Percentiles rank a stretch among this genome's conserved stretches.
Evolutionary conservation across 2,113 vertebrate species (phyloP).

Genomic region (Nannobrachium achirus): DNA sequence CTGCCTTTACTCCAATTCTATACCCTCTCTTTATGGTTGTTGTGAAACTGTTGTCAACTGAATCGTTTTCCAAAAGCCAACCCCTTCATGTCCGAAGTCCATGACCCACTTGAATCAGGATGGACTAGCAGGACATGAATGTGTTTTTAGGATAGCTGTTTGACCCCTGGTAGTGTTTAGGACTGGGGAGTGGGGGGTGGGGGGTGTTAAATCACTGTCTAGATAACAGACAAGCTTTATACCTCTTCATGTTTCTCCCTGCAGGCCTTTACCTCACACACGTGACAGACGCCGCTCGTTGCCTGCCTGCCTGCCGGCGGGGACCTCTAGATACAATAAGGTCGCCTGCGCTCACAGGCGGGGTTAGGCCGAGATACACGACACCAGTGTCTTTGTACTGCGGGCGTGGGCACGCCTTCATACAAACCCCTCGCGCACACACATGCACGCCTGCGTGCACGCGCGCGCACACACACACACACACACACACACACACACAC

Average conservation of each 20-base stretch:
- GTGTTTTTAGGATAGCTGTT: neutral
- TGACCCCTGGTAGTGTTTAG: conserved; percentile 24
- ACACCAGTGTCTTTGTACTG: conserved; percentile 62
- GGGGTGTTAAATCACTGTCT: conserved; percentile 35
- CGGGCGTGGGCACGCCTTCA: conserved; percentile 28
- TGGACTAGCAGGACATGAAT: neutral
- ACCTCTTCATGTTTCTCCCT: conserved; percentile 22
- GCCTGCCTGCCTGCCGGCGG: conserved; percentile 34
- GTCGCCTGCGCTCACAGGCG: conserved; percentile 59
- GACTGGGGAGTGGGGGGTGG: neutral
- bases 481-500: conserved; percentile 7
- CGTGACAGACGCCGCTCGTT: conserved; percentile 26
- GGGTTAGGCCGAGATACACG: conserved; percentile 58
- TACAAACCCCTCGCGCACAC: neutral
- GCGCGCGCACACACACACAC: neutral
- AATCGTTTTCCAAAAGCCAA: no score
- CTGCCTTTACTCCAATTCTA: no score
- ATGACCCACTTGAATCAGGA: conserved; percentile 14
- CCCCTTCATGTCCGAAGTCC: neutral
- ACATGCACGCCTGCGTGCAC: neutral
- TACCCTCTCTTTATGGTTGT: no score
- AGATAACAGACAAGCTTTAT: conserved; percentile 40
- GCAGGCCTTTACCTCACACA: conserved; percentile 18
- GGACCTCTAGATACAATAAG: conserved; percentile 44
- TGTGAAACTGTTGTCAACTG: no score